phyloP scores from a whole-genome alignment of 2,113 vertebrate species.

The Peromyscus maniculatus region DNA sequence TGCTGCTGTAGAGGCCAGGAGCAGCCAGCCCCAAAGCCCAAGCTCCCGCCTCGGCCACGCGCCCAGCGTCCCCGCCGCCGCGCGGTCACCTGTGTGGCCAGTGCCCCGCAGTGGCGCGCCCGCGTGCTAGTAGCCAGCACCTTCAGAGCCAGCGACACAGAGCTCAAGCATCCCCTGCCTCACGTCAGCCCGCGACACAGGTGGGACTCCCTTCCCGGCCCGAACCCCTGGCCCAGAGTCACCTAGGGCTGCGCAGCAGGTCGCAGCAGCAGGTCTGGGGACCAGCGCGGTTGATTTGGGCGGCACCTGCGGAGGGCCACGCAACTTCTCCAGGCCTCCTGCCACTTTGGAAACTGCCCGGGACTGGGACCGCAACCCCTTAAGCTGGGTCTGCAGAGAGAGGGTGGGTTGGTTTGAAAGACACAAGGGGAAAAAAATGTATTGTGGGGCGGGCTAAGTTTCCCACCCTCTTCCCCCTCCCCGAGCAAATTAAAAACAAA shows the following conservation, averaged over 20 bases:
- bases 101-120: not conserved
- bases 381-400: slow-evolving; percentile 9
- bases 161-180: not conserved
- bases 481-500: slow-evolving; percentile 17
- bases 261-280: not conserved
- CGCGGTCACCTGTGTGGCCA: not conserved
- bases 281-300: not conserved
- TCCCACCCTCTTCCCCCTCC: not conserved
- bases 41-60: not conserved
- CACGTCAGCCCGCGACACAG: not conserved
- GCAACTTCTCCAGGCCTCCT: slow-evolving; percentile 64
- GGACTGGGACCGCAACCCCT: not conserved
- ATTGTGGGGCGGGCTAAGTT: slow-evolving; percentile 2
- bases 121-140: not conserved
- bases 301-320: not conserved
- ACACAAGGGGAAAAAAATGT: not conserved
- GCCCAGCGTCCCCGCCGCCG: not conserved
- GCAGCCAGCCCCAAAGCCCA: not conserved
- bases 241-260: not conserved
- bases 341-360: slow-evolving; percentile 50
- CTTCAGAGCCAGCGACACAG: not conserved
- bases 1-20: not conserved
- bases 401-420: slow-evolving; percentile 31
- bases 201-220: not conserved
- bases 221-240: not conserved